Conservation (phyloP, 2,113 vertebrate species). For the Lampris megalopsis region DNA sequence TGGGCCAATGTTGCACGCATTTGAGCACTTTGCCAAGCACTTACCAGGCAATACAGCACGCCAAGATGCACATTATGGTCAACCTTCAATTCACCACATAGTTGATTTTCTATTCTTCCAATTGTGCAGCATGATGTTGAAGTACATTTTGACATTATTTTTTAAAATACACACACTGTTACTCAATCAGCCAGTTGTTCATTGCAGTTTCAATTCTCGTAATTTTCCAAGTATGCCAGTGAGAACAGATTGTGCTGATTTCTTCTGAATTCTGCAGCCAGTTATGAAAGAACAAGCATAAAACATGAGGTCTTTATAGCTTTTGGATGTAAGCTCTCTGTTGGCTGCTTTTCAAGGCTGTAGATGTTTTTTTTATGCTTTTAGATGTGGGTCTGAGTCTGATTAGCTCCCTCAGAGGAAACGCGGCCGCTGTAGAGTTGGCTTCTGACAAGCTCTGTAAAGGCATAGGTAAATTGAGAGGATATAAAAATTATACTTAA, state of each 20-base stretch:
- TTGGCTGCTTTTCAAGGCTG: constrained; percentile 53
- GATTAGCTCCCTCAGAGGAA: constrained; percentile 23
- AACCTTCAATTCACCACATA: constrained; percentile 3
- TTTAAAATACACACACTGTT: not conserved
- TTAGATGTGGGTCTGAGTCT: constrained; percentile 39
- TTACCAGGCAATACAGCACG: no score
- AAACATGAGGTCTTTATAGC: constrained; percentile 19
- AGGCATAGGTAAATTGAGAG: not conserved
- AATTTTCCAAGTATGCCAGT: constrained; percentile 2
- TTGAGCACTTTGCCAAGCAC: no score
- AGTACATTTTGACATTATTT: not conserved
- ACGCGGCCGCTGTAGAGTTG: no score
- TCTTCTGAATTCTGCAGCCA: constrained; percentile 10
- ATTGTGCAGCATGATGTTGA: not conserved
- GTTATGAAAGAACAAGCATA: not conserved
- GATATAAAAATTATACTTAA: constrained; percentile 2
- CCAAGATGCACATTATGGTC: no score
- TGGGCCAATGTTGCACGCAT: no score
- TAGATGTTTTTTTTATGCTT: constrained; percentile 39
- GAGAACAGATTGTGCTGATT: constrained; percentile 24
- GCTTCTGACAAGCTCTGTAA: constrained; percentile 44
- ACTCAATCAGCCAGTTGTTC: not conserved
- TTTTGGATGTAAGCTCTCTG: constrained; percentile 19
- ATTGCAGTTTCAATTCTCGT: constrained; percentile 15
- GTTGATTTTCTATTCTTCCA: not conserved